A percentile compares a stretch with the other conserved stretches of the same genome.
Conservation (phyloP, 2,797 vertebrate species). For the Lacerta bilineata region DNA sequence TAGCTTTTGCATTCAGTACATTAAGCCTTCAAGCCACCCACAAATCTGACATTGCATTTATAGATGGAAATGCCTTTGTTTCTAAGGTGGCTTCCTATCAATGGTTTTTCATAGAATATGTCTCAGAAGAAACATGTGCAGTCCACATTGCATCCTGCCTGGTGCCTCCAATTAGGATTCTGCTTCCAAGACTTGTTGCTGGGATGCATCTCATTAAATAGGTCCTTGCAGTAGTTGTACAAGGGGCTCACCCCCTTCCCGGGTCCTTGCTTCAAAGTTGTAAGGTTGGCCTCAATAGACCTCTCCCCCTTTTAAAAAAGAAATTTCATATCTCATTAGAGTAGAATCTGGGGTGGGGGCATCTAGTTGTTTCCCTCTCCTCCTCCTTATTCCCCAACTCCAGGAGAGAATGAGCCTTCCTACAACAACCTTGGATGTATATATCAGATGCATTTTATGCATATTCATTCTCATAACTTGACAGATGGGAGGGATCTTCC, state of each 20-base stretch:
- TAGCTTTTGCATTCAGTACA: neutral
- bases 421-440: slow-evolving; percentile 36
- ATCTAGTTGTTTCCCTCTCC: slow-evolving; percentile 51
- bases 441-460: slow-evolving; percentile 76
- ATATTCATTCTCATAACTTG: slow-evolving; percentile 81
- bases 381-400: slow-evolving; percentile 32
- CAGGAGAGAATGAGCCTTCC: slow-evolving; percentile 27
- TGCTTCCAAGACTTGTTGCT: neutral
- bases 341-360: slow-evolving; percentile 69
- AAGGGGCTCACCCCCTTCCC: neutral
- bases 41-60: neutral
- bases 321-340: slow-evolving; percentile 61
- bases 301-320: slow-evolving; percentile 56
- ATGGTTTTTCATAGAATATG: neutral
- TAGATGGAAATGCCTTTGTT: neutral
- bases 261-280: neutral
- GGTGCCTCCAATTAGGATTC: neutral
- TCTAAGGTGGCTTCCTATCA: neutral
- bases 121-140: neutral
- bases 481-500: slow-evolving; percentile 84
- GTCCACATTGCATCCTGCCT: neutral
- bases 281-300: slow-evolving; percentile 13
- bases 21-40: neutral
- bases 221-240: too few relatives aligned
- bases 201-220: neutral